Percentiles rank a stretch among this genome's conserved stretches.
Evolutionary conservation across 1,140 invertebrate genomes (phyloP).

Genomic region (roundworm (Caenorhabditis elegans)): DNA sequence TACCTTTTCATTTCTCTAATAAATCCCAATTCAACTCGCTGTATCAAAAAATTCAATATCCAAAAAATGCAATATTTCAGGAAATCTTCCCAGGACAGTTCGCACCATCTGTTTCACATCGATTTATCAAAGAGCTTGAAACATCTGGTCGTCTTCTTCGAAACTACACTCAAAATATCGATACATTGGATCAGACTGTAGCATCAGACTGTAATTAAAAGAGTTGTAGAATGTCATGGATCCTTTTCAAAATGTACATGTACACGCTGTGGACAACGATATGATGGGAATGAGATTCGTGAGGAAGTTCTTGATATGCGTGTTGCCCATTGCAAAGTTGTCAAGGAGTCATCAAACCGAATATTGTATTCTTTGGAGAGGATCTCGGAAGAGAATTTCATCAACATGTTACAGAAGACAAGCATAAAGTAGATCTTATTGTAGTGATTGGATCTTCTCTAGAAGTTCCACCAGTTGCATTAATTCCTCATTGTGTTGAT

Average conservation of each 20-base stretch:
- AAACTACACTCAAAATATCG: slow-evolving; percentile 91
- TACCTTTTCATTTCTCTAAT: too few relatives aligned
- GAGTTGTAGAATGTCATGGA: slow-evolving; percentile 84
- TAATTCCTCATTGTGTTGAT: slow-evolving; percentile 81
- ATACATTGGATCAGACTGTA: slow-evolving; percentile 88
- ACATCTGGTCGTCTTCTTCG: slow-evolving; percentile 77
- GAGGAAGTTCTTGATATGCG: slow-evolving; percentile 77
- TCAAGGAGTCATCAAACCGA: slow-evolving; percentile 82
- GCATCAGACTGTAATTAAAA: slow-evolving; percentile 79
- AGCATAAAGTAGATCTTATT: slow-evolving; percentile 80
- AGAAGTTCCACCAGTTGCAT: slow-evolving; percentile 83
- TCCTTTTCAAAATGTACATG: slow-evolving; percentile 88
- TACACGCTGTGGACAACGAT: slow-evolving; percentile 78
- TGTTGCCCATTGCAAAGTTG: slow-evolving; percentile 81
- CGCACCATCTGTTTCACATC: slow-evolving; percentile 81
- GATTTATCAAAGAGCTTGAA: slow-evolving; percentile 81
- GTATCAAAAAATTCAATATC: too few relatives aligned
- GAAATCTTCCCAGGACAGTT: slow-evolving; percentile 88
- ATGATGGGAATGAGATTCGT: slow-evolving; percentile 77
- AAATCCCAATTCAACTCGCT: too few relatives aligned
- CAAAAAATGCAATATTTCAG: too few relatives aligned
- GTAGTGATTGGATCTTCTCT: slow-evolving; percentile 83
- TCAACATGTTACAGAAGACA: slow-evolving; percentile 78
- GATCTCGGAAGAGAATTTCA: slow-evolving; percentile 84
- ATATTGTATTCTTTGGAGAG: slow-evolving; percentile 93